Base-by-base conservation (phyloP, 2,797 vertebrate genomes). In the Lateolabrax maculatus region DNA sequence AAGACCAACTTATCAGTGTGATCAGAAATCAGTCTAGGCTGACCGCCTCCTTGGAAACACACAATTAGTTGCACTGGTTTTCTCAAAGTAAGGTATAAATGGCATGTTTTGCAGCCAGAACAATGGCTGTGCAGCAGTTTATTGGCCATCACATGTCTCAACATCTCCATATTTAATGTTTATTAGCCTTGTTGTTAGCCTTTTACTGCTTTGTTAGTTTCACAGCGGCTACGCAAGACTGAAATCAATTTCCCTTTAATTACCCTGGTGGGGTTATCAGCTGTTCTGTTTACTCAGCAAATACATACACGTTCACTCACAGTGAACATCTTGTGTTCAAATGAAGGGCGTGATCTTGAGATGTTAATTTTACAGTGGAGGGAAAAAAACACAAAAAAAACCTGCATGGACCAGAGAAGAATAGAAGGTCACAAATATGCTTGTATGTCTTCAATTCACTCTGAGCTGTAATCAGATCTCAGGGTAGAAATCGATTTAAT, bases 201-300 rank as follows among this genome's bases (percentile, higher is more conserved):
- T 49, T 66, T 63, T 49, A 61, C 39, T 19, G 27, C 60, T 56
- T 64, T 70, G 27, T 67, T 70, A 39, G 43, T 44, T 53, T 75
- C 55, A 57, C 56, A 57, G 41, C 27, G 10, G 27, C 57, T 76
- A 82, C 19, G 49, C 16, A 51, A 51, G 39, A 64, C 36, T 15
- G 10, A 71, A 83, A 81, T 86, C 80, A 63, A 75, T 88, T 79
- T 74, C 18, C 60, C 53, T 79, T 58, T 72, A 87, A 84, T 84
- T 60, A 58, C 31, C 72, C 73, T 53, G 67, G 25, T 18, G 27
- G 31, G 43, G 55, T 75, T 46, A 51, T 77, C 69, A 37, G 68
- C 73, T 23, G 27, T 11, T 80, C 60, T 74, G 79, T 80, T 77
- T 11, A 46, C 72, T 77, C 83, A 85, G 84, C 83, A n/a, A n/a